phyloP scores from a whole-genome alignment of 2,113 vertebrate genomes.

The Heterochromis multidens region DNA sequence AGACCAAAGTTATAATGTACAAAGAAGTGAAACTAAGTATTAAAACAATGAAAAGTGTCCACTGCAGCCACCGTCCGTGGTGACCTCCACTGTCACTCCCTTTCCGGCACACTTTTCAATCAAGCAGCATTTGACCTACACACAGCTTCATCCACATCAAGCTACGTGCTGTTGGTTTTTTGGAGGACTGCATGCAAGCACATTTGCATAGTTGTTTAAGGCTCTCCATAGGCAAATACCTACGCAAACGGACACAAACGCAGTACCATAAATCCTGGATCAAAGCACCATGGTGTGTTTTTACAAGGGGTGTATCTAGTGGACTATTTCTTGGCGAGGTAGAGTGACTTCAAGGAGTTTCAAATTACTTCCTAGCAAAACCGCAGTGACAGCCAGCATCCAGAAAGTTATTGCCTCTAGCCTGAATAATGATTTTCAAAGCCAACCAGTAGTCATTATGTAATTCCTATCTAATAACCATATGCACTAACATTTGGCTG shows the following conservation, averaged over 20 bases:
- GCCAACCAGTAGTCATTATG: not conserved
- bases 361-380: not conserved
- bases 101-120: not conserved
- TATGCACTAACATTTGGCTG: not conserved
- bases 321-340: not conserved
- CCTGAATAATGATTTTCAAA: not conserved
- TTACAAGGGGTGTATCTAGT: not conserved
- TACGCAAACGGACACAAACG: not conserved
- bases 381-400: not conserved
- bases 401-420: not conserved
- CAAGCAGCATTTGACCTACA: not conserved
- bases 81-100: too few species aligned
- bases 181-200: not conserved
- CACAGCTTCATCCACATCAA: not conserved
- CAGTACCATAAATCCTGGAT: not conserved
- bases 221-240: not conserved
- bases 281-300: not conserved
- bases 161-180: not conserved
- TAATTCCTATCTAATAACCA: not conserved
- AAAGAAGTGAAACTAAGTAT: not conserved
- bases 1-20: too few species aligned
- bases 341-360: not conserved
- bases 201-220: not conserved
- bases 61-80: not conserved
- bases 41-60: not conserved